Conservation (phyloP, 1,140 invertebrate genomes). For the Fopius arisanus region DNA sequence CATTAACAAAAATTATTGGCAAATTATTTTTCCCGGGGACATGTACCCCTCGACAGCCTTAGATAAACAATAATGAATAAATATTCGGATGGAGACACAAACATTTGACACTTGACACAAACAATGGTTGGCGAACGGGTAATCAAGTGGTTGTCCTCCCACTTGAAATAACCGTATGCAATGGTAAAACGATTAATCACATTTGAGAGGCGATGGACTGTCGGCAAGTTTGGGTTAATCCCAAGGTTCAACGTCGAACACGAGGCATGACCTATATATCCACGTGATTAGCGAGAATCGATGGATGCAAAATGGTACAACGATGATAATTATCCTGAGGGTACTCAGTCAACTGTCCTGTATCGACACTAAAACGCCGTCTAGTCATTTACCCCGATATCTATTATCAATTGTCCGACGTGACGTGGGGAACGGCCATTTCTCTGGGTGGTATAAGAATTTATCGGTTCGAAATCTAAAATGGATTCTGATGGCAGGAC, state of each 20-base stretch:
- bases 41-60: too few relatives aligned
- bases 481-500: too few relatives aligned
- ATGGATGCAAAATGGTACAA: background rate
- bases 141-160: background rate
- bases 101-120: background rate
- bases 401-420: background rate
- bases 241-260: background rate
- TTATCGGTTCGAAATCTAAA: too few relatives aligned
- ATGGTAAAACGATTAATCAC: constrained; percentile 26
- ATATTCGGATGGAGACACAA: background rate
- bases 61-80: too few relatives aligned
- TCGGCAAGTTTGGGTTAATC: constrained; percentile 16
- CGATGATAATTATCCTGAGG: background rate
- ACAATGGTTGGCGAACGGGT: background rate
- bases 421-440: too few relatives aligned
- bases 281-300: constrained; percentile 1
- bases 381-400: background rate
- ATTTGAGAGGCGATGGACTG: constrained; percentile 4
- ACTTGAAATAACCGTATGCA: background rate
- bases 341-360: background rate
- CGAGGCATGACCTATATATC: background rate
- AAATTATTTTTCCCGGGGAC: too few relatives aligned
- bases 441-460: too few relatives aligned
- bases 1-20: too few relatives aligned
- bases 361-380: background rate